A percentile compares a stretch with the other conserved stretches of the same genome.
phyloP scores from a whole-genome alignment of 2,797 vertebrate genomes.

The Parauchenoglanis punctatus region DNA sequence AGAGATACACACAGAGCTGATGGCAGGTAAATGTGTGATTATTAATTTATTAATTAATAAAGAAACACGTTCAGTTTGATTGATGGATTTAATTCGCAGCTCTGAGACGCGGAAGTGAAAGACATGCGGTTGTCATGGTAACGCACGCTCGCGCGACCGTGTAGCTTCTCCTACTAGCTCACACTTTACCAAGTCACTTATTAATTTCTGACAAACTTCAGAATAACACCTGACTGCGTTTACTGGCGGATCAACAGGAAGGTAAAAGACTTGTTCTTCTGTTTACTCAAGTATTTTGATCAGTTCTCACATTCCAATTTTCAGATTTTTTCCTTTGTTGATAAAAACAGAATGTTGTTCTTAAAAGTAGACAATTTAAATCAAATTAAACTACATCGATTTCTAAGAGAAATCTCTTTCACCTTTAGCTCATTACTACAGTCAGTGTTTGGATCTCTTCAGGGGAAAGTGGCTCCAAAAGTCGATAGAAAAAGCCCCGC shows the following conservation, averaged over 20 bases:
- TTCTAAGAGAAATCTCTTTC: not conserved
- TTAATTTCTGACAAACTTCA: not conserved
- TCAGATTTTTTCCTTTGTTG: not conserved
- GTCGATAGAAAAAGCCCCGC: not conserved
- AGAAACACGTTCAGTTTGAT: not conserved
- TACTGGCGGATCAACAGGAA: not conserved
- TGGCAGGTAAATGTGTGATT: slow-evolving; percentile 47
- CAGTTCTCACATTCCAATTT: not conserved
- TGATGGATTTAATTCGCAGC: not conserved
- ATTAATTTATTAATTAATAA: not conserved
- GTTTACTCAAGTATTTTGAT: not conserved
- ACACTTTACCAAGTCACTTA: not conserved
- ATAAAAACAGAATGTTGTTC: not conserved
- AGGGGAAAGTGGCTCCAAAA: not conserved
- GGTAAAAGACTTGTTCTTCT: not conserved
- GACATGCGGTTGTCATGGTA: slow-evolving; percentile 68
- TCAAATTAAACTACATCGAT: not conserved
- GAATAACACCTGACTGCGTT: not conserved
- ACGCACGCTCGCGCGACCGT: slow-evolving; percentile 55
- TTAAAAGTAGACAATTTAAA: not conserved
- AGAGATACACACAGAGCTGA: not conserved
- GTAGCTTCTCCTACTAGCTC: slow-evolving; percentile 3
- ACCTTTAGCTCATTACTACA: not conserved
- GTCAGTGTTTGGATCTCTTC: not conserved
- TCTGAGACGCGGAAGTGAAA: slow-evolving; percentile 34